Evolutionary conservation across 1,140 invertebrate genomes (phyloP).

Genomic region (Drosophila funebris): DNA sequence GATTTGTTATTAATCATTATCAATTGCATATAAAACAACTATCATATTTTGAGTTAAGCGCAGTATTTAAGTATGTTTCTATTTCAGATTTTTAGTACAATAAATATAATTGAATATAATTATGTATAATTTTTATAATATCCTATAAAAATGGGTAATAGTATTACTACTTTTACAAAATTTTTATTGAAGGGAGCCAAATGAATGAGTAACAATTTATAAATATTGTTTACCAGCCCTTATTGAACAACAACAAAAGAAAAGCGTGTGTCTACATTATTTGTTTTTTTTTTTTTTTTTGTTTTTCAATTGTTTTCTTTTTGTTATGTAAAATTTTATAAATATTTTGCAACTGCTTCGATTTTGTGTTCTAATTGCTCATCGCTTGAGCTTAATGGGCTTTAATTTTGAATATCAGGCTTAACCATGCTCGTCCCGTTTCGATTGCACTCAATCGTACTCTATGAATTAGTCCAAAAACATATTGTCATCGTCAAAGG

Average conservation of each 20-base stretch:
- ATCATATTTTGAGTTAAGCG: slow-evolving; percentile 26
- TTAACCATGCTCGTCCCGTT: slow-evolving; percentile 1
- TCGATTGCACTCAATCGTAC: not conserved
- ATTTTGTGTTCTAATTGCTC: slow-evolving; percentile 22
- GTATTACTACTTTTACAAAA: slow-evolving; percentile 24
- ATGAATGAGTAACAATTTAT: slow-evolving; percentile 21
- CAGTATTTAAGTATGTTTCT: slow-evolving; percentile 23
- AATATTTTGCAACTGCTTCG: slow-evolving; percentile 40
- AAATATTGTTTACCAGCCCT: slow-evolving; percentile 32
- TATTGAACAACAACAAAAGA: slow-evolving; percentile 28
- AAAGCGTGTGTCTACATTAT: slow-evolving; percentile 20
- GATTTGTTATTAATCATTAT: slow-evolving; percentile 9
- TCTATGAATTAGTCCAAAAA: slow-evolving; percentile 69
- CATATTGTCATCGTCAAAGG: slow-evolving; percentile 79
- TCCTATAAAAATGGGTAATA: slow-evolving; percentile 29
- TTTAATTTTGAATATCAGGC: slow-evolving; percentile 46
- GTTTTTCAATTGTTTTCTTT: not conserved
- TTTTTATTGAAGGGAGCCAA: slow-evolving; percentile 13
- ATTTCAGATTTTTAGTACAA: slow-evolving; percentile 30
- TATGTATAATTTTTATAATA: slow-evolving; percentile 31
- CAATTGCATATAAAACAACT: slow-evolving; percentile 21
- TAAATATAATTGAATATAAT: slow-evolving; percentile 47
- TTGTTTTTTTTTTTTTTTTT: not conserved
- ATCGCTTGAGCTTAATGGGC: slow-evolving; percentile 8
- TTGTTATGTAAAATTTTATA: slow-evolving; percentile 19